Percentiles rank a stretch among this genome's conserved stretches.
Evolutionary conservation across 2,113 vertebrate species (phyloP).

Genomic region (Pelecanoides urinatrix): DNA sequence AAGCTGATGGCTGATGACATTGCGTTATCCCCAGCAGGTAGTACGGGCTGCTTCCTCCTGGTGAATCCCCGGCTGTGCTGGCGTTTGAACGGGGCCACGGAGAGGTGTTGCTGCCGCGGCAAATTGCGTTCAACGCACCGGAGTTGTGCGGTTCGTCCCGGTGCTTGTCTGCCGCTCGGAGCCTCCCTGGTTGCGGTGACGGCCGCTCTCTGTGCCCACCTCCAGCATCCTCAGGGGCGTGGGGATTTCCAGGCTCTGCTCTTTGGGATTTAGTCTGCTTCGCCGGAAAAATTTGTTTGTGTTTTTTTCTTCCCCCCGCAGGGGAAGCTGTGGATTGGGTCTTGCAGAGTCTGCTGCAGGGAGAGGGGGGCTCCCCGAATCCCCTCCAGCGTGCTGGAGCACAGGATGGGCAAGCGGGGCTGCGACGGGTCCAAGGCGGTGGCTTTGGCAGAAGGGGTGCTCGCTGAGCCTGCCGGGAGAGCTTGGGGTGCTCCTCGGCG

Average conservation of each 20-base stretch:
- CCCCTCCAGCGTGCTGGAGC: neutral
- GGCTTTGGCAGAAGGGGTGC: neutral
- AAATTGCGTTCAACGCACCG: accelerated
- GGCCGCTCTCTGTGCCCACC: neutral
- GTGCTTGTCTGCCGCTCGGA: accelerated
- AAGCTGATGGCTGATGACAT: slow-evolving; percentile 18
- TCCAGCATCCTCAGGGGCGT: neutral
- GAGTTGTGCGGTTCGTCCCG: accelerated
- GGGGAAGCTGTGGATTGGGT: too few species aligned
- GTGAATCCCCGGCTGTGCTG: neutral
- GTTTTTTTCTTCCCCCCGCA: too few species aligned
- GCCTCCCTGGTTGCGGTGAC: neutral
- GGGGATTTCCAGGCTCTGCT: neutral
- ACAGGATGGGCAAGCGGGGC: neutral
- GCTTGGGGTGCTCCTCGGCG: neutral
- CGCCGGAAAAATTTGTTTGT: neutral
- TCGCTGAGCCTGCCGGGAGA: too few species aligned
- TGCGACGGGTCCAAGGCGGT: neutral
- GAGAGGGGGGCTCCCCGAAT: neutral
- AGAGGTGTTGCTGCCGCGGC: neutral
- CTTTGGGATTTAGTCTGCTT: neutral
- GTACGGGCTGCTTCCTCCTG: neutral
- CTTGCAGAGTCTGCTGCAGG: neutral
- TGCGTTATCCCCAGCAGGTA: neutral
- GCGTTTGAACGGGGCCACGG: too few species aligned